These are phyloP conservation scores for Oreonectes daqikongensis DNA, from an alignment of 2,797 vertebrate genomes.

Conservation along the genomic window DNA sequence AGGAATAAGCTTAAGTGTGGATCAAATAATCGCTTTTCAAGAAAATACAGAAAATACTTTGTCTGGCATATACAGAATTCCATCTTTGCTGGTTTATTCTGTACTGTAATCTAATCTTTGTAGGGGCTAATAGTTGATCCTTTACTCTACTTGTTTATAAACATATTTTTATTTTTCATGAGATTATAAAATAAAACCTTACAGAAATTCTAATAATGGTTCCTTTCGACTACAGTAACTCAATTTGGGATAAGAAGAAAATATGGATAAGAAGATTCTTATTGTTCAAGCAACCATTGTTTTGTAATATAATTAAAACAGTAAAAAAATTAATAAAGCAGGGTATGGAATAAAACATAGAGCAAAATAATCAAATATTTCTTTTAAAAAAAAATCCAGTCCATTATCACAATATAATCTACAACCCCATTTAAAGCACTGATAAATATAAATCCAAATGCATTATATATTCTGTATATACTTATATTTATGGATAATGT, in stretches of 20 bases:
- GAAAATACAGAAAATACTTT: background rate
- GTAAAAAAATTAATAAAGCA: slow-evolving; percentile 62
- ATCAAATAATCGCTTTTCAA: background rate
- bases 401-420: slow-evolving; percentile 68
- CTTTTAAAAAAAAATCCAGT: slow-evolving; percentile 55
- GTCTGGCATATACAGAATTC: background rate
- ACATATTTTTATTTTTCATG: background rate
- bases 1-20: background rate
- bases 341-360: slow-evolving; percentile 70
- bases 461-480: slow-evolving; percentile 65
- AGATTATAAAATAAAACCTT: background rate
- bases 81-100: background rate
- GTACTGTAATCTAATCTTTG: background rate
- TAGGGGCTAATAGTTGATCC: background rate
- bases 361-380: slow-evolving; percentile 70
- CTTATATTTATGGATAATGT: slow-evolving; percentile 70
- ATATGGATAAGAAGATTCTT: background rate
- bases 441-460: slow-evolving; percentile 79
- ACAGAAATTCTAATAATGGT: background rate
- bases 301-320: slow-evolving; percentile 50
- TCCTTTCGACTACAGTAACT: background rate
- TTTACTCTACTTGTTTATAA: background rate
- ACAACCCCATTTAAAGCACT: slow-evolving; percentile 73
- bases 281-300: slow-evolving; percentile 18
- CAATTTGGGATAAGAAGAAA: background rate